These are phyloP conservation scores for Microctonus aethiopoides DNA, from an alignment of 2,888 invertebrate species.

Conservation along the genomic window DNA sequence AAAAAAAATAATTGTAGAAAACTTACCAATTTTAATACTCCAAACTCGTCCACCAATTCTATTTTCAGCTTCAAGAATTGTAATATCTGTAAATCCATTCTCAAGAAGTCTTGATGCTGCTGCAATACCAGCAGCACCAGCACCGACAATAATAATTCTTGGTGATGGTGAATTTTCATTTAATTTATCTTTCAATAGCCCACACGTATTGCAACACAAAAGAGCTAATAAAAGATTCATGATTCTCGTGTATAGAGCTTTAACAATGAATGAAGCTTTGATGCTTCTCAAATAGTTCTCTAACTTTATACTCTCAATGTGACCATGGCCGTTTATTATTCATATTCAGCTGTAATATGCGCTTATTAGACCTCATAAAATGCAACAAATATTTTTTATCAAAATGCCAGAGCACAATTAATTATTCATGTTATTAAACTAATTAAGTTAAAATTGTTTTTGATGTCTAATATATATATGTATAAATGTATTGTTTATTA, in stretches of 20 bases:
- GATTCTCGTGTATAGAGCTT: neutral
- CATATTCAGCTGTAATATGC: neutral
- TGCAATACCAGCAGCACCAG: conserved; percentile 71
- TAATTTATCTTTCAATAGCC: neutral
- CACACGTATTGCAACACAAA: neutral
- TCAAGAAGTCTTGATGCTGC: conserved; percentile 68
- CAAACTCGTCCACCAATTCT: conserved; percentile 68
- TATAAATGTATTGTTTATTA: too few species aligned
- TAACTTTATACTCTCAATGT: neutral
- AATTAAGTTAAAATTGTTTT: neutral
- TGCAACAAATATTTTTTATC: neutral
- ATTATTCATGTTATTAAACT: neutral
- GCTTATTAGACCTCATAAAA: neutral
- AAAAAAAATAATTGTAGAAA: too few species aligned
- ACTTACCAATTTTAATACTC: conserved; percentile 62
- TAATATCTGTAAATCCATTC: conserved; percentile 66
- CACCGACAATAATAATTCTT: conserved; percentile 70
- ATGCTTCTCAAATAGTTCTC: neutral
- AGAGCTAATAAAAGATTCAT: neutral
- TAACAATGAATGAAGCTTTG: neutral
- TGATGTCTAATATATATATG: neutral
- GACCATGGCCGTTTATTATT: neutral
- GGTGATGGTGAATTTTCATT: conserved; percentile 33
- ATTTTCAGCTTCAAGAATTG: conserved; percentile 67
- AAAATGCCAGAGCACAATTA: neutral